Evolutionary conservation across 92 coral and sea anemone species (phyloP).

Genomic region (Porites evermanni): DNA sequence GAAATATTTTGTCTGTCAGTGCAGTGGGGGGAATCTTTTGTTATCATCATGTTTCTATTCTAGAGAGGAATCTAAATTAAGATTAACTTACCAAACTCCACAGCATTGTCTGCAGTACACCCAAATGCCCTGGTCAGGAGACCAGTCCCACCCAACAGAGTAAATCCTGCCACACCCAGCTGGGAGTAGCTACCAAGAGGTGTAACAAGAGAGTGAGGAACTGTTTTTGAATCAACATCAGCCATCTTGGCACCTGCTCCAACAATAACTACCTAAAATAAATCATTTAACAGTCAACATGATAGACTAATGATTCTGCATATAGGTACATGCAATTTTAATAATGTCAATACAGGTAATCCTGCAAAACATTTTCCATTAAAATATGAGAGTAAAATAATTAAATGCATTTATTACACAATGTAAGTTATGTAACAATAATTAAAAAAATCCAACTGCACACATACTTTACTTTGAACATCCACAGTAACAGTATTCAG

Average conservation of each 20-base stretch:
- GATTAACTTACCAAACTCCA: conserved; percentile 77
- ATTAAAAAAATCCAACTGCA: neutral
- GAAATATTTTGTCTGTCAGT: too few relatives aligned
- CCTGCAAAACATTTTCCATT: too few relatives aligned
- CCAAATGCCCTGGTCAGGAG: conserved; percentile 78
- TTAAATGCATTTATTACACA: neutral
- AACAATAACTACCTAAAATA: conserved; percentile 67
- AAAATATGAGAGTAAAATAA: too few relatives aligned
- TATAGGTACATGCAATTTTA: neutral
- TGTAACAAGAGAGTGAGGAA: conserved; percentile 72
- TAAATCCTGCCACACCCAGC: conserved; percentile 92
- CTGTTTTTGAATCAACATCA: conserved; percentile 76
- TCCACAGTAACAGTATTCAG: conserved; percentile 81
- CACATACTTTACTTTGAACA: conserved; percentile 68
- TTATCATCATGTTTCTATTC: neutral
- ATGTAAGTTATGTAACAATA: too few relatives aligned
- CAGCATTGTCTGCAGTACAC: conserved; percentile 76
- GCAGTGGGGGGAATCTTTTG: too few relatives aligned
- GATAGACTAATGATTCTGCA: neutral
- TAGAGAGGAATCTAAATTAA: neutral
- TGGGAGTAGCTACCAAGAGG: conserved; percentile 86
- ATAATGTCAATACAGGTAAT: too few relatives aligned
- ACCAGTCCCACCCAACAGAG: conserved; percentile 80
- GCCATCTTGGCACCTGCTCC: conserved; percentile 80
- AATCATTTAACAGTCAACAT: neutral